Evolutionary conservation across 2,888 invertebrate species (phyloP), one percentile per base, ranked within the genome.

Genomic region (Apamea sordens): DNA sequence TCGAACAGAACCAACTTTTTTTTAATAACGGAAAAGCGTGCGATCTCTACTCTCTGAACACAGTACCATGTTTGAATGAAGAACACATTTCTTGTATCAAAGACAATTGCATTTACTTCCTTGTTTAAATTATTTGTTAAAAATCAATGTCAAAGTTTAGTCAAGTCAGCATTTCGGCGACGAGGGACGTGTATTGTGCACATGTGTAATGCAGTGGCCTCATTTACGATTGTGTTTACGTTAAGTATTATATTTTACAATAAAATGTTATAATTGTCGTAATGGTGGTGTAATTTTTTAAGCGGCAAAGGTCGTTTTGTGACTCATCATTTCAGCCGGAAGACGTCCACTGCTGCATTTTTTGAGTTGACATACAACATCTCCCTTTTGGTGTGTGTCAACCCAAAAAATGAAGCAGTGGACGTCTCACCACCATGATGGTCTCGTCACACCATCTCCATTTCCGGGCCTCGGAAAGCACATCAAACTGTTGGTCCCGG

Each of bases 61-160:
- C 80, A 83, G 69, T 80, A 64, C 70, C 80, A 89, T 82, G 80
- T 87, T 89, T 89, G 84, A 88, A 86, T 87, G 87, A 75, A 86
- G 72, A 90, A 81, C 67, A 86, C 82, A 84, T 83, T 85, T 89
- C 84, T 90, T 83, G 71, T 68, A 70, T 76, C 83, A 84, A 64
- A 86, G 83, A 89, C 82, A 84, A 81, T 86, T 91, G 88, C 91
- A 78, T 86, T 73, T 56, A 89, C 89, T 91, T 92, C 92, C 92
- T 91, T 91, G 90, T 91, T 92, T 89, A 88, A 91, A 91, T 93
- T 79, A 93, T 93, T 92, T 83, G 88, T 93, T 90, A 83, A 87
- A 89, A 82, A 92, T 92, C 93, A 94, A 94, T 94, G 94, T 92
- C 93, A 92, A 80, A 87, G 90, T 88, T 88, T 83, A 79, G 91